Evolutionary conservation across 2,797 vertebrate species (phyloP), one percentile per base, ranked within the genome.

Genomic region (Poeciliopsis presidionis): DNA sequence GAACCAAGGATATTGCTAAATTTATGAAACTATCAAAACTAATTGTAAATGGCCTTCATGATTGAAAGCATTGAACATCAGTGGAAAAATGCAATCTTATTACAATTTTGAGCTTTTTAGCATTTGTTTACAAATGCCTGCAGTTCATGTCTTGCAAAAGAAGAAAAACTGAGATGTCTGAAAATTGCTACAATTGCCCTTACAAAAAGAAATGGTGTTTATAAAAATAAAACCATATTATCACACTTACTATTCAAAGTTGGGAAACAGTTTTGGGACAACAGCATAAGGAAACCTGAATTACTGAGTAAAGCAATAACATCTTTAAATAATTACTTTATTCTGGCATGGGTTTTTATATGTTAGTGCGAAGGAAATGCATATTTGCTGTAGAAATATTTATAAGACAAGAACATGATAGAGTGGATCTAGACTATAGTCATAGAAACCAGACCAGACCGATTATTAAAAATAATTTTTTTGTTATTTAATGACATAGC

Each of bases 401-500:
- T 30, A 47, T 13, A 49, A 49, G 3, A 20, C 5, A 13, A 59
- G 55, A 59, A 59, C n/a, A 14, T 12, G 0, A 33, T 61, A 18
- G 6, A 33, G 5, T 33, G 14, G 6, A 33, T 30, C 9, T 28
- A 13, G n/a, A 12, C 55, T n/a, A 28, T 57, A 39, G 25, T 28
- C 14, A 30, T 41, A 18, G 7, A 5, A 22, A 76, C 61, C 9
- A 69, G 39, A 22, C 36, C 36, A 67, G 36, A 22, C 36, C 0
- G 4, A 22, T 41, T 73, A 39, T 55, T 9, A 1, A 49, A 47
- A 20, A 18, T 6, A 59, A 1, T 2, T 43, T 0, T 9, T 47
- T 72, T 13, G n/a, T 41, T 59, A 46, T 71, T 74, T 74, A 33
- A 59, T 65, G 8, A 47, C 53, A 63, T 28, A 77, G 39, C 4